Evolutionary conservation across 2,113 vertebrate genomes (phyloP), one percentile per base, ranked within the genome.

Genomic region (Apeltes quadracus): DNA sequence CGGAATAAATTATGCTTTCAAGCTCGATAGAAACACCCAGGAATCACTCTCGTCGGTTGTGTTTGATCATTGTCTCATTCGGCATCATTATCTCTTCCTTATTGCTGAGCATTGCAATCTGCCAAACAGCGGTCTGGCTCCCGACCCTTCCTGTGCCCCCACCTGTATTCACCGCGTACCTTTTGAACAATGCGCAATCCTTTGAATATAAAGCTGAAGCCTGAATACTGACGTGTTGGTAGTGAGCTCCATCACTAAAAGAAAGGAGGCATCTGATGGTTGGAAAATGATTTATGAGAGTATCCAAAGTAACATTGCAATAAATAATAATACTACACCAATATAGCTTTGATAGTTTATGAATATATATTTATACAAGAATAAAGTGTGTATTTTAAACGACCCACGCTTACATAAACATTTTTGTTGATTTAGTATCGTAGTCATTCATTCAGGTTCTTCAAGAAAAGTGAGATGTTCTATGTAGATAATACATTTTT

Each of bases 41-140:
- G 69, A 81, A 50, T 59, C 67, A 34, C 32, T 50, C 22, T 61
- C 7, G 3, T 18, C 3, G 4, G 12, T 69, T 61, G 38, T 75
- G 61, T 81, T 80, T 75, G 79, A 81, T 79, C 55, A 61, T 61
- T 77, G 68, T 78, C 72, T 81, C 66, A 72, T 83, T 86, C 69
- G 67, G 67, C 65, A 44, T 74, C 54, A 20, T 65, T 57, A 65
- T 73, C 71, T 64, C 43, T 43, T 15, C 23, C 63, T 11, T 23
- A 63, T 50, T 69, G 50, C 55, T 66, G 59, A 14, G 65, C 57
- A 65, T 81, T 83, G 72, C 77, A 74, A 84, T 77, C 69, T 75
- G 58, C 36, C n/a, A 67, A 76, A 74, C 58, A 46, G 41, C 34
- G 32, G 48, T 75, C 9, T 18, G 36, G 59, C 54, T 38, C 68